Evolutionary conservation across 1,140 invertebrate species (phyloP).

Genomic region (Meloidogyne floridensis): DNA sequence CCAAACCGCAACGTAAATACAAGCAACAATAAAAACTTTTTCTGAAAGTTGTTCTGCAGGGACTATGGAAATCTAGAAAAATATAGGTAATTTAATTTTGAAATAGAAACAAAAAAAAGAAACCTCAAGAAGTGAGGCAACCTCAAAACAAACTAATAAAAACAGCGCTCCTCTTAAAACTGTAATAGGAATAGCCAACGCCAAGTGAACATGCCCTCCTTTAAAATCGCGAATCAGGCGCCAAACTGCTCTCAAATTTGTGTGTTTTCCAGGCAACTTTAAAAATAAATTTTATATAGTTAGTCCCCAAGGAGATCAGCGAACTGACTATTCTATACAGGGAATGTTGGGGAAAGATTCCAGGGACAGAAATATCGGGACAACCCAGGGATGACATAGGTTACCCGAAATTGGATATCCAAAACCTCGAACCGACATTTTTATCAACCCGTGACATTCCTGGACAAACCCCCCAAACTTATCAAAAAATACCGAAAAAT

Average conservation of each 20-base stretch:
- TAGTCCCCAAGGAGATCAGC: too few species aligned
- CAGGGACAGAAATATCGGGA: too few species aligned
- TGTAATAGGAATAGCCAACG: slow-evolving; percentile 49
- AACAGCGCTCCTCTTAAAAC: slow-evolving; percentile 57
- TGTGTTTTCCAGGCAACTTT: slow-evolving; percentile 49
- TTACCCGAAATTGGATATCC: too few species aligned
- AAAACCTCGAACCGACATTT: too few species aligned
- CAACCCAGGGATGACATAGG: too few species aligned
- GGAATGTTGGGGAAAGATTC: too few species aligned
- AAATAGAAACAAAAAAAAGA: background rate
- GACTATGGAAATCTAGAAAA: slow-evolving; percentile 45
- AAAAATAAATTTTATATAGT: slow-evolving; percentile 32
- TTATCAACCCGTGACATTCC: too few species aligned
- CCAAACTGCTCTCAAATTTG: slow-evolving; percentile 48
- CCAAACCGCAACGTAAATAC: slow-evolving; percentile 49
- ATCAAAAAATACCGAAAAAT: slow-evolving; percentile 32
- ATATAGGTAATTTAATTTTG: background rate
- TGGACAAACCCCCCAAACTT: too few species aligned
- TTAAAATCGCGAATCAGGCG: slow-evolving; percentile 46
- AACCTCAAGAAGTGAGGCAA: slow-evolving; percentile 52
- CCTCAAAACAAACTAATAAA: slow-evolving; percentile 56
- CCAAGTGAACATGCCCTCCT: slow-evolving; percentile 47
- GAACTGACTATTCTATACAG: too few species aligned
- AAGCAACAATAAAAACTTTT: slow-evolving; percentile 49
- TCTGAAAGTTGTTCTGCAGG: slow-evolving; percentile 47